Evolutionary conservation across 2,888 invertebrate species (phyloP), one percentile per base, ranked within the genome.

Genomic region (Limenitis camilla): DNA sequence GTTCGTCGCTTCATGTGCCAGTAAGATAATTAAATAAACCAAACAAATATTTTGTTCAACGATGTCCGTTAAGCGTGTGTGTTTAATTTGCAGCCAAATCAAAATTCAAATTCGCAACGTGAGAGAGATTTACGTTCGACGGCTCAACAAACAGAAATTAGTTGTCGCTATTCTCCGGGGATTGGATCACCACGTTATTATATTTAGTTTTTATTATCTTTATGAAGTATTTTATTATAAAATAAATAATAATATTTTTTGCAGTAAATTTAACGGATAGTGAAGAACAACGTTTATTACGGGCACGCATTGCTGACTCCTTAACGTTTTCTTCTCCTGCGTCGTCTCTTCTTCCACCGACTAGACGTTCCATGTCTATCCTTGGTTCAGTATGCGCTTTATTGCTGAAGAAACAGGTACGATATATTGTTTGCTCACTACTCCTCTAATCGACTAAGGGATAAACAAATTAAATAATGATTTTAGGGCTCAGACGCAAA

Each of bases 311-410:
- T 39, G 78, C 78, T 2, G 81, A 80, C 61, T 79, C 84, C 32
- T 62, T 82, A 56, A 73, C 76, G 28, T 76, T 74, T 58, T 72
- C 78, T 5, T 78, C 83, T 11, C 80, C 81, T 0, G 77, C 78
- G 0, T 71, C 78, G 5, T 75, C 80, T 8, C 58, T 78, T 60
- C 67, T 79, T 69, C 78, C 70, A 61, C 69, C 78, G 11, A 61
- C 71, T 5, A 70, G 69, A 8, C 73, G 78, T 45, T 78, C 81
- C 54, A 73, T 74, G 67, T 86, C 86, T 38, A 79, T 87, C 46
- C 74, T 87, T 11, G 78, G 83, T 50, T 87, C 86, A 2, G 86
- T 86, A 27, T 85, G 85, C 61, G 86, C 86, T 39, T 62, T 87
- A 50, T 67, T 87, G 49, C 78, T 84, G 27, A 77, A 76, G 53